A percentile compares a stretch with the other conserved stretches of the same genome.
Evolutionary conservation across 2,888 invertebrate genomes (phyloP).

Genomic region (Trypoxylon attenuatum): DNA sequence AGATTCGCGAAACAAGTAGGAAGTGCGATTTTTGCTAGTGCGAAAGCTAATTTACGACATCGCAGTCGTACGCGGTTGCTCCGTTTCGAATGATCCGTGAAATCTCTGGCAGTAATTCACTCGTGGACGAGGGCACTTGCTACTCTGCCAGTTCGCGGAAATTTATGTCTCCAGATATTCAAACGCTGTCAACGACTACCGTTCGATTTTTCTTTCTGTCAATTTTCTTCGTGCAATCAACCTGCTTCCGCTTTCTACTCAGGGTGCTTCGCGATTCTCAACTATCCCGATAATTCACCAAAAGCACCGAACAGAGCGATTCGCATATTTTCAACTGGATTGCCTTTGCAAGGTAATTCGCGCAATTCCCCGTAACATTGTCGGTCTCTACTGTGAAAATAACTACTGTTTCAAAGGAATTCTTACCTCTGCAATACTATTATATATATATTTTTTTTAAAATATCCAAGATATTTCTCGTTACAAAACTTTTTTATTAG

Average conservation of each 20-base stretch:
- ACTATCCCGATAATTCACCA: background rate
- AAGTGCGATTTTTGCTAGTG: conserved; percentile 9
- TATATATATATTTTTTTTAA: too few relatives aligned
- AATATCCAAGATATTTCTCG: too few relatives aligned
- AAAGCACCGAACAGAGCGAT: background rate
- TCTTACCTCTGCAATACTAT: too few relatives aligned
- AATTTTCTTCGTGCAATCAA: background rate
- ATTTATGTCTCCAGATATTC: conserved; percentile 27
- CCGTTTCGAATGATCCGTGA: conserved; percentile 25
- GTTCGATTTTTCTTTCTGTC: background rate
- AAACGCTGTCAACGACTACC: conserved; percentile 6
- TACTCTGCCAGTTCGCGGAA: conserved; percentile 4
- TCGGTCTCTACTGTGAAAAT: too few relatives aligned
- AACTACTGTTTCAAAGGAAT: too few relatives aligned
- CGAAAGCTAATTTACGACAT: too few relatives aligned
- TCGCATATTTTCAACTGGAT: background rate
- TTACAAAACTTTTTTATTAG: too few relatives aligned
- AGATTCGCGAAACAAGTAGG: conserved; percentile 1
- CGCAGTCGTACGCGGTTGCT: conserved; percentile 18
- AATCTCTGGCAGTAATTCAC: conserved; percentile 30
- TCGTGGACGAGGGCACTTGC: conserved; percentile 1
- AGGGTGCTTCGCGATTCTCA: background rate
- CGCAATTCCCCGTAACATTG: too few relatives aligned
- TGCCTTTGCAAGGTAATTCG: too few relatives aligned
- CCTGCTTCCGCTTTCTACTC: background rate